Evolutionary conservation across 37 sponge, comb jelly and placozoan genomes (phyloP), one percentile per base, ranked within the genome.

Genomic region (Petrosia ficiformis): DNA sequence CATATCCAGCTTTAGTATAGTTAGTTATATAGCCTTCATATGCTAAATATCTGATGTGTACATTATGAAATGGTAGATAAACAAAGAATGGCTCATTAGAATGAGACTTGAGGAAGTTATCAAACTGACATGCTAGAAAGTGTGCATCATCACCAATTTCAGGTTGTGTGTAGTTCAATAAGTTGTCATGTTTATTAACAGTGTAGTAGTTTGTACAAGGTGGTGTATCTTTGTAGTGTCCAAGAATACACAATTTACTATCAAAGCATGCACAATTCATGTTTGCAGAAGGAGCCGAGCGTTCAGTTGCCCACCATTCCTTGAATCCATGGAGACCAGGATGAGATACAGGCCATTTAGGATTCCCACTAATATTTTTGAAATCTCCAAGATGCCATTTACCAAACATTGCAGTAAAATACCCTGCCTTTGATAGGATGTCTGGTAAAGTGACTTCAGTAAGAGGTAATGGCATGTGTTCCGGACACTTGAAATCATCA

Each of bases 331-430:
- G 82, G 74, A 77, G 75, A 8, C 82, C 88, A 22, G 88, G 88
- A 29, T 81, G 78, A 25, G 82, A 81, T 1, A 87, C 88, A 24
- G 82, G 82, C 88, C 88, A 87, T 39, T 87, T 87, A 30, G 43
- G 39, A 61, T 87, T 81, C 8, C 88, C 88, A 39, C 60, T 72
- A 3, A 82, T 67, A 4, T 36, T 26, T 29, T 70, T 82, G 2
- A 87, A 70, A 52, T 88, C 89, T 21, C 89, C 83, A 16, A 82
- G 78, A 35, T 81, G 82, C 89, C 89, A 88, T 42, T 88, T 88
- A 4, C 89, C 89, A 79, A 88, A 82, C 33, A 78, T 35, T 26
- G 68, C 79, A 21, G 89, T 82, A 28, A 32, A 4, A 67, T 88
- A 88, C 0, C 83, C 83, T 34, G 71, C 48, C 41, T 82, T 38